Conservation (phyloP, 2,888 invertebrate species). For the Tipula lateralis region DNA sequence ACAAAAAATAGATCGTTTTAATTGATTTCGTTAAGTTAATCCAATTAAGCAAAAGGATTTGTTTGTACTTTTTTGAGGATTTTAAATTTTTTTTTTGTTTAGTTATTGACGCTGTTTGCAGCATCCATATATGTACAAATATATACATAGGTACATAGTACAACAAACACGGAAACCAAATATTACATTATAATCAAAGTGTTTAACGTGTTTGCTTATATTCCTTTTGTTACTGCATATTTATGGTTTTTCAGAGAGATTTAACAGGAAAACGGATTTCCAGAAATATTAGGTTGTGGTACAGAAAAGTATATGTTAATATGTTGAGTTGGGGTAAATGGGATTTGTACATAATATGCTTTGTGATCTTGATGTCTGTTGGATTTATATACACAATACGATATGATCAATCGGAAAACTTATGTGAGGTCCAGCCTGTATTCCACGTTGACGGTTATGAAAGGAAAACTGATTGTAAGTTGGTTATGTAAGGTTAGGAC, state of each 20-base stretch:
- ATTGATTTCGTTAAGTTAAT: constrained; percentile 24
- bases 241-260: background rate
- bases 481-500: too few species aligned
- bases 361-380: too few species aligned
- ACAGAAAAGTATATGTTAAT: too few species aligned
- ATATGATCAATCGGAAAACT: too few species aligned
- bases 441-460: too few species aligned
- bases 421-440: too few species aligned
- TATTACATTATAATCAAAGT: constrained; percentile 6
- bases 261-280: too few species aligned
- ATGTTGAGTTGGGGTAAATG: too few species aligned
- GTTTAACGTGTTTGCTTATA: background rate
- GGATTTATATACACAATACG: too few species aligned
- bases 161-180: background rate
- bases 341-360: too few species aligned
- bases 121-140: background rate
- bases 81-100: background rate
- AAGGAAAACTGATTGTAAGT: too few species aligned
- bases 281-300: too few species aligned
- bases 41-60: constrained; percentile 15
- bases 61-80: background rate
- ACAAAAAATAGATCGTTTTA: constrained; percentile 2
- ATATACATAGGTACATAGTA: background rate
- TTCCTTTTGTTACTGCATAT: background rate
- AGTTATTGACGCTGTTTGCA: background rate